Base-by-base conservation (phyloP, 2,888 invertebrate genomes). In the Brachylomia viminalis region DNA sequence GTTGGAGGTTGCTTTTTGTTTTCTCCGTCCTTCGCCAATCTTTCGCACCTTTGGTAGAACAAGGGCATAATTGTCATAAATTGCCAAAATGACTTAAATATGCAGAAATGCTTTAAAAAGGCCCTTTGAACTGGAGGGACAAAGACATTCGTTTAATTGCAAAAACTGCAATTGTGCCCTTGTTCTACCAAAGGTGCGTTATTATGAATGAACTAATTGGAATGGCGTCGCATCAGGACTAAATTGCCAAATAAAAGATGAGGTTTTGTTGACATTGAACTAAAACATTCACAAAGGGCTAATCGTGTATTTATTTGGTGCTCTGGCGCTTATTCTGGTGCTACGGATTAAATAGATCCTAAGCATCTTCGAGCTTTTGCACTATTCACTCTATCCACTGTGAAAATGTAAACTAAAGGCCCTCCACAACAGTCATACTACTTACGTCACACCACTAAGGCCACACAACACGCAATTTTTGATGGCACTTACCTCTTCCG, bases 401-500 rank as follows among this genome's bases (percentile, higher is more conserved):
- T 33, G 15, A 72, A 17, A 27, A 42, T 11, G 15, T 27, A 77
- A 45, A 27, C 27, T 33, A 38, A 42, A 30, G 33, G 5, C 17
- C 27, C 3, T 82, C 33, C 42, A 62, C 30, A 62, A 54, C 30
- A 38, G 58, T 54, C 52, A 52, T 33, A 47, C 54, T 42, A 30
- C 72, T 42, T 61, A 77, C 65, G 77, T 75, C 78, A 80, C 27
- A 49, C 38, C 33, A 66, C 30, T 23, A 13, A 45, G 20, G 10
- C 30, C n/a, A 20, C 67, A 66, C 20, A 54, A 59, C n/a, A 61
- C n/a, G 0, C 27, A 17, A 33, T 61, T 38, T 67, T n/a, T 23
- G 10, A 30, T 33, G 15, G 20, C 15, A 92, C 92, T 92, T 79
- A 95, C 95, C 89, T 95, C 93, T 11, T 92, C 90, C 73, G 85